Base-by-base conservation (phyloP, 2,888 invertebrate genomes). In the Oscheius myriophilus region DNA sequence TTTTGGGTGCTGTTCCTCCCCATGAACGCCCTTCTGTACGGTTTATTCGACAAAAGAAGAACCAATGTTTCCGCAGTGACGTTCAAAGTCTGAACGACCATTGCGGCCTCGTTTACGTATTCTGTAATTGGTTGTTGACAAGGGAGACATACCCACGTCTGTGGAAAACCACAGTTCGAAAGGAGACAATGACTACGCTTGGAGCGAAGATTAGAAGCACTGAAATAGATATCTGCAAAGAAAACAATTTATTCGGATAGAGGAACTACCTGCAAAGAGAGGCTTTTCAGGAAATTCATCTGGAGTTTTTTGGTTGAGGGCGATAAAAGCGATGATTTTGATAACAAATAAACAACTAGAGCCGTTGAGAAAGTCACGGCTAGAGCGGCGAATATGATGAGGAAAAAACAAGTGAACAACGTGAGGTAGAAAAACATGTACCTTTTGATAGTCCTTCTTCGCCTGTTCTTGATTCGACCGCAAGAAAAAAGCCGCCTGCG, bases 181-280 rank as follows among this genome's bases (percentile, higher is more conserved):
- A 9, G 4, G 33, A 25, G 11, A 61, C 16, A 0, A 46, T 9
- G 0, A 26, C 61, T 25, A 46, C 33, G 11, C 11, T 49, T 46
- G 61, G 61, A 11, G 49, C 18, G 12, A 61, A 11, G 6, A 26
- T 7, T 2, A 61, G 33, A 12, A 26, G 6, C 14, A 61, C 46
- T 0, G 46, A 26, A 2, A 61, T 26, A 1, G 39, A 26, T 1
- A 33, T 46, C 61, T 61, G 49, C 0, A 61, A 61, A 12, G n/a
- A 23, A 6, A 21, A 25, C 7, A 23, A 43, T 1, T 26, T n/a
- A n/a, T 2, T 25, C n/a, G n/a, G 23, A 14, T 16, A n/a, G n/a
- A n/a, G n/a, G n/a, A 6, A 2, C 58, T 58, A 59, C 61, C 49
- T 61, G 61, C 0, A 61, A 26, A 4, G 49, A 33, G 3, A 61